Conservation (phyloP, 1,140 invertebrate species). For the Arion vulgaris region DNA sequence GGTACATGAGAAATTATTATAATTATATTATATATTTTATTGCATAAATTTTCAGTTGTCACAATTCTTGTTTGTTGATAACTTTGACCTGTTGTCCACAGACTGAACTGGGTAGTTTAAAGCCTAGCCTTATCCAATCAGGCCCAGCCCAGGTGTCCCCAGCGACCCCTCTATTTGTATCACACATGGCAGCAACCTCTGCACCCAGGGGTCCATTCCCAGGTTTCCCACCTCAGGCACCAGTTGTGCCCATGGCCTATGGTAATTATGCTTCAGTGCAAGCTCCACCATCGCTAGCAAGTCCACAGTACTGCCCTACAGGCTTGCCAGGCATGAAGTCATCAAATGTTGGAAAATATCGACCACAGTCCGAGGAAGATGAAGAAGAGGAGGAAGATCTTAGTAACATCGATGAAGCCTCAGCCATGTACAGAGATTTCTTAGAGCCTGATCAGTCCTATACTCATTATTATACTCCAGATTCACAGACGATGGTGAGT, state of each 20-base stretch:
- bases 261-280: constrained; percentile 39
- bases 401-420: constrained; percentile 60
- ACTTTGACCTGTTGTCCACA: background rate
- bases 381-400: constrained; percentile 47
- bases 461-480: constrained; percentile 41
- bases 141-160: constrained; percentile 3
- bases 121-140: background rate
- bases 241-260: constrained; percentile 1
- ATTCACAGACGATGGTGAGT: constrained; percentile 49
- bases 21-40: no score
- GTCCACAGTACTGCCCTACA: constrained; percentile 34
- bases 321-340: constrained; percentile 47
- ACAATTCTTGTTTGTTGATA: no score
- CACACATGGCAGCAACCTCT: background rate
- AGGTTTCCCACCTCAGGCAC: constrained; percentile 11
- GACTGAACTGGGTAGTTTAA: constrained; percentile 14
- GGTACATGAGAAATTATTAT: no score
- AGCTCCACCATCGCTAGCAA: constrained; percentile 31
- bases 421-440: constrained; percentile 55
- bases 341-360: constrained; percentile 32
- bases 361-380: constrained; percentile 47
- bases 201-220: constrained; percentile 19
- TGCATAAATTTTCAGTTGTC: no score
- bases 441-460: constrained; percentile 52
- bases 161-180: constrained; percentile 17